phyloP scores from a whole-genome alignment of 2,797 vertebrate genomes.

The Melopsittacus undulatus region DNA sequence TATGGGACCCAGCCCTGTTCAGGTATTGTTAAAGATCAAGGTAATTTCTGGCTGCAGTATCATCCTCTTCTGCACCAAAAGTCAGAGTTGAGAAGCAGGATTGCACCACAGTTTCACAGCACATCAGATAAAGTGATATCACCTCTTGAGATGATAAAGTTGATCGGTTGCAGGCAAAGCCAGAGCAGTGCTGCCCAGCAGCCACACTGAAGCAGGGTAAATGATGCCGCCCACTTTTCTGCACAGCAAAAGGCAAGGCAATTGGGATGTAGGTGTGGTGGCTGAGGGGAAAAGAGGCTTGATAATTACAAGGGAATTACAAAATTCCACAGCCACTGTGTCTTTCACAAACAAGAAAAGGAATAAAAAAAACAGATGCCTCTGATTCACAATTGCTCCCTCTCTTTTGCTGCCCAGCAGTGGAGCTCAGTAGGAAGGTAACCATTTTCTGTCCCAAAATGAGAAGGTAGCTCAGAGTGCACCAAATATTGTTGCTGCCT shows the following conservation, averaged over 20 bases:
- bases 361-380: background rate
- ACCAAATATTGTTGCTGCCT: background rate
- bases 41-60: background rate
- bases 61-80: background rate
- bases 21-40: background rate
- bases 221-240: background rate
- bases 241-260: background rate
- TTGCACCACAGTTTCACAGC: background rate
- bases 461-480: background rate
- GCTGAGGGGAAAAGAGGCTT: background rate
- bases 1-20: background rate
- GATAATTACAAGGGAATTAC: accelerated
- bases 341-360: background rate
- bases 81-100: background rate
- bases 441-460: background rate
- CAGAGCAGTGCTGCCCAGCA: background rate
- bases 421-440: background rate
- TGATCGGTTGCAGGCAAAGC: accelerated
- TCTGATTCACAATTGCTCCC: background rate
- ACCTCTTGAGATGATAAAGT: accelerated
- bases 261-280: background rate
- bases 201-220: background rate
- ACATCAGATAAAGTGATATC: background rate
- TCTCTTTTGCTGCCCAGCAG: background rate
- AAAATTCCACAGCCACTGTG: background rate